Evolutionary conservation across 1,140 invertebrate species (phyloP).

Genomic region (Lethocerus indicus): DNA sequence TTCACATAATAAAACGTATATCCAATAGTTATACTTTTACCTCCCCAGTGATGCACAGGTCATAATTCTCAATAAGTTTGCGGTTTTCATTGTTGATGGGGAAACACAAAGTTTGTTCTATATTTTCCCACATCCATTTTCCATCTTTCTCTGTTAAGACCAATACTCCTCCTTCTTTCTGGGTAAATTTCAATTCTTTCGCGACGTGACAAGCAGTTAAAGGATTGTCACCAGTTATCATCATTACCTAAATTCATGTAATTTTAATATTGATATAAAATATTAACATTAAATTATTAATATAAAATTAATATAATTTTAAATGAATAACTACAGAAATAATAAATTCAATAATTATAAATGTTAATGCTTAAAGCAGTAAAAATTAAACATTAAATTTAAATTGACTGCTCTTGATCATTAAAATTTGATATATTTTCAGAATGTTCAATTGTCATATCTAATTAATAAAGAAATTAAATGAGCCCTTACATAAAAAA

Average conservation of each 20-base stretch:
- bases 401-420: too few species aligned
- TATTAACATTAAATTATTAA: too few species aligned
- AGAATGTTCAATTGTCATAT: neutral
- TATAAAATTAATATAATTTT: too few species aligned
- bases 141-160: constrained; percentile 40
- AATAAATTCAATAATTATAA: too few species aligned
- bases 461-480: too few species aligned
- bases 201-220: constrained; percentile 98
- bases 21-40: constrained; percentile 21
- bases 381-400: too few species aligned
- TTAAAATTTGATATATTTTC: too few species aligned
- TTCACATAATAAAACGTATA: neutral
- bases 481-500: too few species aligned
- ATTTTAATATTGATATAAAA: too few species aligned
- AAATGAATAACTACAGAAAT: too few species aligned
- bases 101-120: constrained; percentile 49
- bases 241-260: constrained; percentile 69
- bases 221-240: constrained; percentile 99
- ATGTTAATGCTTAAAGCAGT: too few species aligned
- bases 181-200: constrained; percentile 76
- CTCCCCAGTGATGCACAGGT: constrained; percentile 90
- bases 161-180: constrained; percentile 46
- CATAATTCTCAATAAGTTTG: constrained; percentile 36
- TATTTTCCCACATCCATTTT: constrained; percentile 63
- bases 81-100: constrained; percentile 28